Evolutionary conservation across 2,888 invertebrate genomes (phyloP).

Genomic region (Ophioninae sp.): DNA sequence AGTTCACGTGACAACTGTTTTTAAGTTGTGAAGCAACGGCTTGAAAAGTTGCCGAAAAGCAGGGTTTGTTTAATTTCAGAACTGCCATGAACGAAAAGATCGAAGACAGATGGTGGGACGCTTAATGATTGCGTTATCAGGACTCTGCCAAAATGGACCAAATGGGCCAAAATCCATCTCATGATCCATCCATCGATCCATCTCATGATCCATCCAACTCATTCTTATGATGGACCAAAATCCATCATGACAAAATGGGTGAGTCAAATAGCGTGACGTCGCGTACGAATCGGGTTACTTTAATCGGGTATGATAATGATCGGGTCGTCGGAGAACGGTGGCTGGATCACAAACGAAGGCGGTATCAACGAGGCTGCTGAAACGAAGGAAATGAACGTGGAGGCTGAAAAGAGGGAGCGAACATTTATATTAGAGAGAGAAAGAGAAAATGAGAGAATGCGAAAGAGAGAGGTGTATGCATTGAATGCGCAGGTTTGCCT

Average conservation of each 20-base stretch:
- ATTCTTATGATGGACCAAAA: too few species aligned
- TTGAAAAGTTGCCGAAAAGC: not conserved
- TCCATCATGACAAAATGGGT: not conserved
- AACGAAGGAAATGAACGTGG: slow-evolving; percentile 19
- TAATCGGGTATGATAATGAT: slow-evolving; percentile 74
- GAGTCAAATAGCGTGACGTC: slow-evolving; percentile 19
- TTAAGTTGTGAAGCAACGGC: not conserved
- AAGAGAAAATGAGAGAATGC: not conserved
- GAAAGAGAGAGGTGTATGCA: slow-evolving; percentile 57
- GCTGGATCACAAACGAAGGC: slow-evolving; percentile 54
- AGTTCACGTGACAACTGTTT: not conserved
- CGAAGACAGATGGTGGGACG: not conserved
- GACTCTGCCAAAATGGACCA: too few species aligned
- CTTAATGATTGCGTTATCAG: not conserved
- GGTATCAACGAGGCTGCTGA: slow-evolving; percentile 35
- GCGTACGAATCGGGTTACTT: slow-evolving; percentile 68
- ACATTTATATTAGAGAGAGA: slow-evolving; percentile 8
- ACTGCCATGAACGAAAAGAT: not conserved
- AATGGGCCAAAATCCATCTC: too few species aligned
- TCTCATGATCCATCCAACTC: too few species aligned
- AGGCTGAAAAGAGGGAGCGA: slow-evolving; percentile 28
- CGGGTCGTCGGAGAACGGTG: slow-evolving; percentile 52
- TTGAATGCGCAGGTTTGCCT: slow-evolving; percentile 71
- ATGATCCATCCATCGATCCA: too few species aligned
- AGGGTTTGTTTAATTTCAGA: not conserved